Base-by-base conservation (phyloP, 1,140 invertebrate genomes). In the Prorops nasuta region DNA sequence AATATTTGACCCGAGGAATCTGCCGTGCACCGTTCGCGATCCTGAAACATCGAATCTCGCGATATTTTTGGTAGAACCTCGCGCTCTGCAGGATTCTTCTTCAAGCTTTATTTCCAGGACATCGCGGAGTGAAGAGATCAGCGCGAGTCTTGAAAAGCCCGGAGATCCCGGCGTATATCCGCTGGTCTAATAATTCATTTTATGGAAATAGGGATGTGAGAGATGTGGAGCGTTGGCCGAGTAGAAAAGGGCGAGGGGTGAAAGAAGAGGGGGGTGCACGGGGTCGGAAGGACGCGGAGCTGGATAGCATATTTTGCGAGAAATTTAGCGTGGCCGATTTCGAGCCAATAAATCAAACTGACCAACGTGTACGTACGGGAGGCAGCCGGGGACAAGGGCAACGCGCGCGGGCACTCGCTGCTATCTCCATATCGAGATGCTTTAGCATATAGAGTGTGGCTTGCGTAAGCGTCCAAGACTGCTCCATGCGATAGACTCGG, bases 331-430 rank as follows among this genome's bases (percentile, higher is more conserved):
- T 51, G 60, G 55, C 59, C 66, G 65, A 72, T 72, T 65, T 63
- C 67, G 56, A 46, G 52, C 72, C 68, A 63, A 74, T 76, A 76
- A 76, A 76, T 74, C 74, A 74, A 72, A 74, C 67, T 72, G 71
- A 74, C 71, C 69, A 48, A 50, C 55, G 50, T 58, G 51, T 34
- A 36, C 51, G 49, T 22, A 17, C 53, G 40, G 34, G 51, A 58
- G 47, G 38, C 8, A 16, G 31, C 40, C 40, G 39, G 19, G 46
- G 46, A 46, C 20, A 37, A 42, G 24, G 48, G 51, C 42, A 44
- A 58, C 54, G 56, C 54, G 37, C 43, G 39, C 46, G 41, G 60
- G 44, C 46, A 52, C 38, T 56, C 31, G 45, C 52, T 38, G 56
- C 32, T 34, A 60, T 62, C 58, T 62, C 58, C 59, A 62, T 62